Base-by-base conservation (phyloP, 2,888 invertebrate genomes). In the Odontocolon sp. region DNA sequence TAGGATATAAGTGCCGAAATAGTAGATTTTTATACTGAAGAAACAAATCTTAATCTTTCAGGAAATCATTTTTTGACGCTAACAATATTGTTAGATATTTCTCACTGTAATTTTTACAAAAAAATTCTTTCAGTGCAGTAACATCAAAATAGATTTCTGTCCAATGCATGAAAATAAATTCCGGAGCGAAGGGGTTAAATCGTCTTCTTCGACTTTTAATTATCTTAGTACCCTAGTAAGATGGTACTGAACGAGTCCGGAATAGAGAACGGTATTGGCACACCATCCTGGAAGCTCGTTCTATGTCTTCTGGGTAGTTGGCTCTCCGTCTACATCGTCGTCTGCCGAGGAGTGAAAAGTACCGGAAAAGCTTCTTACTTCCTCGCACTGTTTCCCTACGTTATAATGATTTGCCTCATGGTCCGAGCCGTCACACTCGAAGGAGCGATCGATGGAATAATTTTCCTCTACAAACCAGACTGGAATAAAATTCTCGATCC, bases 281-380 rank as follows among this genome's bases (percentile, higher is more conserved):
- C 81, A 4, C 93, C 93, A 1, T 93, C 93, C 31, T 92, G 92
- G 92, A 88, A 91, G 56, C 84, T 93, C 36, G 86, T 91, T 0
- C 80, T 92, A 2, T 93, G 93, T 40, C 88, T 94, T 0, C 83
- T 92, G 1, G 77, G 91, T 3, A 91, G 92, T 16, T 94, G 93
- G 93, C 57, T 90, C 0, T 84, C 91, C 16, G 91, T 94, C 6
- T 93, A 92, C 71, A 82, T 91, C 1, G 91, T 93, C 3, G 90
- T 93, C 0, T 90, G 91, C 2, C 91, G 91, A 72, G 94, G 93
- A 0, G 91, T 94, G 0, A 91, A 92, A 81, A 92, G 93, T 81
- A 92, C 93, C 0, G 94, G 94, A 38, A 94, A 93, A 86, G 93
- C 92, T 0, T 93, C 94, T 0, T 95, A 95, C 85, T 93, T 95